Percentiles rank a stretch among this genome's conserved stretches.
Evolutionary conservation across 2,113 vertebrate species (phyloP).

Genomic region (Pseudorasbora parva): DNA sequence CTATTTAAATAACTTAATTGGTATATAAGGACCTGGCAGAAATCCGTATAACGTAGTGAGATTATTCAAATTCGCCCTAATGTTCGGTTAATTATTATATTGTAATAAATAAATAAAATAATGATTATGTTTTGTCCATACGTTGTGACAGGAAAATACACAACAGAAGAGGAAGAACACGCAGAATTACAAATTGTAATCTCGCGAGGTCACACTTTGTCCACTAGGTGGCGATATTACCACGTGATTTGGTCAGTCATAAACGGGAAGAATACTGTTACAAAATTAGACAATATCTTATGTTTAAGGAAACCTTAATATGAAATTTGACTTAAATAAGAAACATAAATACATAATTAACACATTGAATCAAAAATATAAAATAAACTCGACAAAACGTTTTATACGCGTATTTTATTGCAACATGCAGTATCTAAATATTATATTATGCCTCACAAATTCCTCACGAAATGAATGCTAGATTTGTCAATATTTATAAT

Average conservation of each 20-base stretch:
- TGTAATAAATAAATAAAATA: background rate
- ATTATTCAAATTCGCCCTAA: background rate
- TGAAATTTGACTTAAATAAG: background rate
- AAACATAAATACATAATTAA: background rate
- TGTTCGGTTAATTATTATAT: background rate
- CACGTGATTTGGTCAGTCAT: background rate
- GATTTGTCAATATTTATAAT: background rate
- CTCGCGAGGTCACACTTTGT: background rate
- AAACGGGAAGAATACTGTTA: background rate
- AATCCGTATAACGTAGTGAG: background rate
- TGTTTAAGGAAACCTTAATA: background rate
- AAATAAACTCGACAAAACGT: background rate
- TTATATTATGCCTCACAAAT: background rate
- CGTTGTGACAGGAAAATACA: background rate
- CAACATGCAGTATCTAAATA: background rate
- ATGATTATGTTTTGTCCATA: background rate
- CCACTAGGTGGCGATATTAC: conserved; percentile 38
- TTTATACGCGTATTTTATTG: background rate
- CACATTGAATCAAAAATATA: background rate
- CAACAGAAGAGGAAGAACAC: background rate
- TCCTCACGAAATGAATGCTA: background rate
- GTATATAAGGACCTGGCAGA: background rate
- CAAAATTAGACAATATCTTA: background rate
- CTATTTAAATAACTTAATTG: background rate
- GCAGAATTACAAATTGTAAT: background rate